phyloP scores from a whole-genome alignment of 2,113 vertebrate genomes.

The Platysternon megacephalum region DNA sequence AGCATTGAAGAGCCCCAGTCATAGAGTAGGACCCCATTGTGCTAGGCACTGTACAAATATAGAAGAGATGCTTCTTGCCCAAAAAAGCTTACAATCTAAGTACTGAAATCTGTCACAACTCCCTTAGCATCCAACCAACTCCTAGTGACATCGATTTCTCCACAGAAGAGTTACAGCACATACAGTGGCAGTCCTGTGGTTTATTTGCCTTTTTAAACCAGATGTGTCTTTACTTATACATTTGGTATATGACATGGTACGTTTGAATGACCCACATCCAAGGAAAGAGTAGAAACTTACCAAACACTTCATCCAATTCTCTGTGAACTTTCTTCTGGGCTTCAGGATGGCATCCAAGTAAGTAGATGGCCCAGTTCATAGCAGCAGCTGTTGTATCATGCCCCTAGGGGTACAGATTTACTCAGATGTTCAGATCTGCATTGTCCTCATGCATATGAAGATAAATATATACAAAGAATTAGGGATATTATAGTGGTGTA shows the following conservation, averaged over 20 bases:
- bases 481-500: not conserved
- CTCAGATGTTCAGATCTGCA: not conserved
- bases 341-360: slow-evolving; percentile 86
- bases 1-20: not conserved
- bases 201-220: not conserved
- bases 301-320: slow-evolving; percentile 88
- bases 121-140: not conserved
- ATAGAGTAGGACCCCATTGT: not conserved
- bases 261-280: too few species aligned
- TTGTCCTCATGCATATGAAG: not conserved
- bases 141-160: not conserved
- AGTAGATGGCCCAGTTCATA: slow-evolving; percentile 86
- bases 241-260: too few species aligned
- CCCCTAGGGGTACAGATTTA: slow-evolving; percentile 77
- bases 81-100: accelerated
- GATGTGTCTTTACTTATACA: too few species aligned
- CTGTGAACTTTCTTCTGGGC: slow-evolving; percentile 82
- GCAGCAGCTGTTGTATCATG: slow-evolving; percentile 91
- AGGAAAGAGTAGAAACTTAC: slow-evolving; percentile 70
- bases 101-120: not conserved
- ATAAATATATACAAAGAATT: not conserved
- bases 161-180: not conserved
- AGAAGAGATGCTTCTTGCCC: not conserved
- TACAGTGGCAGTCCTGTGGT: not conserved
- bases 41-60: not conserved